Evolutionary conservation across 2,113 vertebrate genomes (phyloP), one percentile per base, ranked within the genome.

Genomic region (Beaufortia kweichowensis): DNA sequence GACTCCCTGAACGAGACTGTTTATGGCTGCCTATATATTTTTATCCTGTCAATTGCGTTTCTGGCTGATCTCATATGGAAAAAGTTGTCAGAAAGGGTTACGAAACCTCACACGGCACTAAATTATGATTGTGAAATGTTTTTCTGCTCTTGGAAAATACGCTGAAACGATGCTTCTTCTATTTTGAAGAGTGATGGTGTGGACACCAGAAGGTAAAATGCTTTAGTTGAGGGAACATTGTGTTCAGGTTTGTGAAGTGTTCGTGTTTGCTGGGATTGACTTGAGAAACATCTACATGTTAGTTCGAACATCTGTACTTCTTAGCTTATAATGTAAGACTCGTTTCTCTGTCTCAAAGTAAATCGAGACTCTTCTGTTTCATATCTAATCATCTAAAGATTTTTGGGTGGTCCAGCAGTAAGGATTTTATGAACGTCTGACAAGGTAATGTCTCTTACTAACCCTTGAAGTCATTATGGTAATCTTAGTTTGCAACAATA

Each of bases 251-350:
- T 41, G 21, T 41, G 31, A 21, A n/a, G 23, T n/a, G n/a, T n/a
- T n/a, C n/a, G n/a, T n/a, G n/a, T n/a, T n/a, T n/a, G 39, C 0
- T 12, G 15, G 43, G 33, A 41, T n/a, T 10, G 24, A 15, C 26
- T 11, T 17, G 23, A 41, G 21, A 59, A 26, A 39, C 21, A 57
- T 26, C 53, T 1, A 28, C 26, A 71, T 59, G n/a, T 35, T 71
- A 14, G 39, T 57, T 39, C 26, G 55, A 29, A n/a, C 67, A 55
- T 56, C 39, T 46, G 48, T 56, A 69, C 66, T 69, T 43, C 24
- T 31, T 70, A 9, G 3, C 33, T 35, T 35, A 9, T 35, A 35
- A 9, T 35, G 33, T 48, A 19, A n/a, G 4, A 39, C 24, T 71
- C 55, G 24, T 41, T 41, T 68, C 43, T 53, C 66, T 46, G 6